A percentile compares a stretch with the other conserved stretches of the same genome.
These are phyloP conservation scores for Morelia viridis DNA, from an alignment of 2,797 vertebrate species.

Conservation along the genomic window DNA sequence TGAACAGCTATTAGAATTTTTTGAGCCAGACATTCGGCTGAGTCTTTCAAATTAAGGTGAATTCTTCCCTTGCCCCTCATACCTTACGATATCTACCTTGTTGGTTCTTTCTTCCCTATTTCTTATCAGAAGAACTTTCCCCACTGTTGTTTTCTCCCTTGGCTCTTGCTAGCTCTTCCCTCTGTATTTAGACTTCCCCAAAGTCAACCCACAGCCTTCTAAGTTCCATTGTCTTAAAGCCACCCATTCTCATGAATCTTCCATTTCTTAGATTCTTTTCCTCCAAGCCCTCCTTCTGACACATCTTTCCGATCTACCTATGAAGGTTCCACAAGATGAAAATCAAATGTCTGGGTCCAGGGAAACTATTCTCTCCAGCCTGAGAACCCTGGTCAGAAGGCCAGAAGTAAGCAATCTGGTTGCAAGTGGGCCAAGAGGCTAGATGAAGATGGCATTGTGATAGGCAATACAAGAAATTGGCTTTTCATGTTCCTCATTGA, in stretches of 20 bases:
- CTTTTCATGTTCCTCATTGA: background rate
- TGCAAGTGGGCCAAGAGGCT: background rate
- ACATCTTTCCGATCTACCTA: background rate
- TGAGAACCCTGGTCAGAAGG: background rate
- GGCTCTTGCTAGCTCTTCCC: background rate
- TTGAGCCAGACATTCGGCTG: background rate
- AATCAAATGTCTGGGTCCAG: background rate
- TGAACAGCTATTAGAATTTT: slow-evolving; percentile 5
- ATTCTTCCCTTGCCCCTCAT: slow-evolving; percentile 35
- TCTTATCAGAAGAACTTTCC: background rate
- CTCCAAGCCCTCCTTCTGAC: background rate
- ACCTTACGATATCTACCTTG: background rate
- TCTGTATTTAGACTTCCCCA: background rate
- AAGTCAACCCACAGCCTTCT: background rate
- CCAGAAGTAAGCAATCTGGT: background rate
- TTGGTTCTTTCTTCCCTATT: background rate
- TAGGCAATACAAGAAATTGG: background rate
- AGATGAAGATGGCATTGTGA: background rate
- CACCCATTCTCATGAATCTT: background rate
- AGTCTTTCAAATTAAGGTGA: slow-evolving; percentile 37
- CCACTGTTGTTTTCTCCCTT: background rate
- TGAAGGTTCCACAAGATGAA: background rate
- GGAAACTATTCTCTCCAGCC: background rate
- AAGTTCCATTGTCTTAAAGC: background rate
- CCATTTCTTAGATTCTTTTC: background rate